Conservation (phyloP, 2,797 vertebrate genomes). For the Salarias fasciatus region DNA sequence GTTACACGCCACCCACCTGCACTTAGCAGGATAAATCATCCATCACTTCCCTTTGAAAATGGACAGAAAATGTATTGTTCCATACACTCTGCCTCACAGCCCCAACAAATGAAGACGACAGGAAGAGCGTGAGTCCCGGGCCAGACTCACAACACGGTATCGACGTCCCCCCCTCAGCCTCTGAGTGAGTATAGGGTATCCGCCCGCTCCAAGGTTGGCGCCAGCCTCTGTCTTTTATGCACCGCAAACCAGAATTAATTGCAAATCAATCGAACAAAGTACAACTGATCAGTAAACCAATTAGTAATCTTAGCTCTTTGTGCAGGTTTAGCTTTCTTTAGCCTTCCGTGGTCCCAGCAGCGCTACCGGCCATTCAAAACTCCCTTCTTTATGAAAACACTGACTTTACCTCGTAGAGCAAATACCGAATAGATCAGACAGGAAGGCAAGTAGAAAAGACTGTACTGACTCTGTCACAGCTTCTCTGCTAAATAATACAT, state of each 20-base stretch:
- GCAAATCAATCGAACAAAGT: conserved; percentile 99
- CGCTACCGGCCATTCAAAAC: conserved; percentile 33
- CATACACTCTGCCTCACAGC: conserved; percentile 60
- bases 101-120: conserved; percentile 80
- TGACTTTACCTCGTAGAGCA: too few species aligned
- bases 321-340: conserved; percentile 87
- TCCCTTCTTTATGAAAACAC: not conserved
- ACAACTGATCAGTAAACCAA: conserved; percentile 99
- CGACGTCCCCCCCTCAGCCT: conserved; percentile 85
- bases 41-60: conserved; percentile 66
- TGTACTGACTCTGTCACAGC: too few species aligned
- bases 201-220: conserved; percentile 93
- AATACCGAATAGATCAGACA: too few species aligned
- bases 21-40: conserved; percentile 69
- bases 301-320: conserved; percentile 99
- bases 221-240: conserved; percentile 90
- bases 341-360: conserved; percentile 26
- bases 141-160: conserved; percentile 86
- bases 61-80: conserved; percentile 68
- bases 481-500: too few species aligned
- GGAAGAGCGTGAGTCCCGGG: conserved; percentile 75
- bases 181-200: conserved; percentile 93
- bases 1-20: conserved; percentile 67
- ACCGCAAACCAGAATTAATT: conserved; percentile 99
- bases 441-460: too few species aligned